Percentiles rank a stretch among this genome's conserved stretches.
These are phyloP conservation scores for Turritopsis dohrnii DNA, from an alignment of 30 jellyfish, hydroid and myxozoan species.

Conservation along the genomic window DNA sequence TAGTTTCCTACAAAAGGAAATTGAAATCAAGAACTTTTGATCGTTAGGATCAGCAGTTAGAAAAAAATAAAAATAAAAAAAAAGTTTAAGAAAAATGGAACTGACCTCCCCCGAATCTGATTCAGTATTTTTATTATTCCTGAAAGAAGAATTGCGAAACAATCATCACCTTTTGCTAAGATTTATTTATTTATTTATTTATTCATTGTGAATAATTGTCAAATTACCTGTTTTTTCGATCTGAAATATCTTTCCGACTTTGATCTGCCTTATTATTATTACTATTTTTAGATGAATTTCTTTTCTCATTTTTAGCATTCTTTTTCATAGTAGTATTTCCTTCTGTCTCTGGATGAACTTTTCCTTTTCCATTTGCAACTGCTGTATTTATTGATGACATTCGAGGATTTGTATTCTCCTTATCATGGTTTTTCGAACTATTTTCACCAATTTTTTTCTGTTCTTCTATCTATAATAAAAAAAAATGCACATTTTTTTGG, in stretches of 20 bases:
- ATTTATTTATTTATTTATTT: conserved; percentile 16
- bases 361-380: background rate
- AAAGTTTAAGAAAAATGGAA: background rate
- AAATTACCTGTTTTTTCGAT: conserved; percentile 29
- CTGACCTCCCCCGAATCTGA: conserved; percentile 37
- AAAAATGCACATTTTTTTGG: background rate
- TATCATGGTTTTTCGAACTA: background rate
- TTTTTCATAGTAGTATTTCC: conserved; percentile 11
- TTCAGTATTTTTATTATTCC: conserved; percentile 29
- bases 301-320: conserved; percentile 16
- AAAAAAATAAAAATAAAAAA: too few relatives aligned
- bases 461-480: background rate
- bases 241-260: conserved; percentile 24
- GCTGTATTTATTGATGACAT: background rate
- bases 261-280: conserved; percentile 3
- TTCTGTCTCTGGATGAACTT: background rate
- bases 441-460: background rate
- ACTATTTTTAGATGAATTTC: background rate
- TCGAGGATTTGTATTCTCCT: conserved; percentile 19
- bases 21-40: background rate
- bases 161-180: conserved; percentile 17
- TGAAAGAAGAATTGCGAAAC: background rate
- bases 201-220: background rate
- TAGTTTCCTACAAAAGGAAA: conserved; percentile 51
- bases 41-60: too few relatives aligned